phyloP scores from a whole-genome alignment of 2,113 vertebrate species.

The Perca flavescens region DNA sequence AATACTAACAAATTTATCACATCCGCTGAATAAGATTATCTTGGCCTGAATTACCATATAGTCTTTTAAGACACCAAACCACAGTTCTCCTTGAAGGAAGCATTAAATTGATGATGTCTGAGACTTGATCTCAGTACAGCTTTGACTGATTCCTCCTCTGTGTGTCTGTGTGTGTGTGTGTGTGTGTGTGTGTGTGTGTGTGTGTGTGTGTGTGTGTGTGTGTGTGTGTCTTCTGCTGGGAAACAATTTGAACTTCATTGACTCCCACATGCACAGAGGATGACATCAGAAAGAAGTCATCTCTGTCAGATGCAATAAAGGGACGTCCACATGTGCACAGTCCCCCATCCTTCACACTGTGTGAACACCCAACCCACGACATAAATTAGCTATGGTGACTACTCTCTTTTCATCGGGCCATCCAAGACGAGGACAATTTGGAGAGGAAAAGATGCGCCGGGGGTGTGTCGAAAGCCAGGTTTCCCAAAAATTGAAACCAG shows the following conservation, averaged over 20 bases:
- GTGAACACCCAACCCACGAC: conserved; percentile 61
- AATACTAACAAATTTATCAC: conserved; percentile 36
- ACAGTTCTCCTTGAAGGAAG: conserved; percentile 44
- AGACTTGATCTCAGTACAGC: conserved; percentile 56
- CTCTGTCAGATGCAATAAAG: conserved; percentile 79
- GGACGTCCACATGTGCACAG: conserved; percentile 58
- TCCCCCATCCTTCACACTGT: conserved; percentile 66
- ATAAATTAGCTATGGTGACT: conserved; percentile 74
- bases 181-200: conserved; percentile 10
- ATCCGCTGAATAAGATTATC: conserved; percentile 43
- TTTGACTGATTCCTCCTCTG: conserved; percentile 61
- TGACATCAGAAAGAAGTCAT: conserved; percentile 78
- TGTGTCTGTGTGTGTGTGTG: conserved; percentile 15
- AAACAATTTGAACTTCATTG: conserved; percentile 65
- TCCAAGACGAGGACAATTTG: conserved; percentile 45
- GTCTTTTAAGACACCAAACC: conserved; percentile 49
- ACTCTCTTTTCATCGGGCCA: conserved; percentile 49
- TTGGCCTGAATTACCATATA: conserved; percentile 42
- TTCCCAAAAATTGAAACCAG: conserved; percentile 31
- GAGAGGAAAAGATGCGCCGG: background rate
- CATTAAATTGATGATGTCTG: conserved; percentile 52
- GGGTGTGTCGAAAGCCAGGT: conserved; percentile 26
- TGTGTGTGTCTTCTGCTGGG: conserved; percentile 45
- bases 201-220: conserved; percentile 4
- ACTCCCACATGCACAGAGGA: conserved; percentile 61